These are phyloP conservation scores for Macropis europaea DNA, from an alignment of 2,888 invertebrate species.

Conservation along the genomic window DNA sequence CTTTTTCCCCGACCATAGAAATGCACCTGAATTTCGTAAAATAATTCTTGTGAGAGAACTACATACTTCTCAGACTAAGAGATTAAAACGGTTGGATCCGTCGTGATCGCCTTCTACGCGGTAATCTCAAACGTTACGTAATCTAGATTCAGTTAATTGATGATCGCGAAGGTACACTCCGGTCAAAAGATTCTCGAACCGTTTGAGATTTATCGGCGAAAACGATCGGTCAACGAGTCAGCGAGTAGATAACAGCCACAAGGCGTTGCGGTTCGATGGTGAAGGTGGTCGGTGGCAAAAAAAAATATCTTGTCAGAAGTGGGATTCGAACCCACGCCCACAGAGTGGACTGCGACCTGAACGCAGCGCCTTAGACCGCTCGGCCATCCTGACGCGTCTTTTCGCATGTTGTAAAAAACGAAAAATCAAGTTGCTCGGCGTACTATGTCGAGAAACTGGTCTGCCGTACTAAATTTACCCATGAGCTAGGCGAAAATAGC, in stretches of 20 bases:
- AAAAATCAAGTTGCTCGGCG: conserved; percentile 32
- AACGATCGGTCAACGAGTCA: background rate
- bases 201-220: background rate
- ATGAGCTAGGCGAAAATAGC: conserved; percentile 64
- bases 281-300: background rate
- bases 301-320: conserved; percentile 85
- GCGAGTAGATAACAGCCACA: background rate
- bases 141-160: conserved; percentile 13
- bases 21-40: no score
- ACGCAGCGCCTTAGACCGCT: conserved; percentile 94
- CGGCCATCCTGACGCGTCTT: conserved; percentile 88
- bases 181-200: background rate
- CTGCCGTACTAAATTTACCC: conserved; percentile 65
- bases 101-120: background rate
- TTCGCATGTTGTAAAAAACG: conserved; percentile 23
- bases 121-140: conserved; percentile 10
- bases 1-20: no score
- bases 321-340: conserved; percentile 92
- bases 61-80: no score
- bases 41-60: no score
- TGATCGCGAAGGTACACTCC: conserved; percentile 4
- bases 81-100: background rate
- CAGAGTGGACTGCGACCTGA: conserved; percentile 91
- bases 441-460: conserved; percentile 54
- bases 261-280: background rate